Evolutionary conservation across 2,797 vertebrate species (phyloP), one percentile per base, ranked within the genome.

Genomic region (Platyrinchus mystaceus): DNA sequence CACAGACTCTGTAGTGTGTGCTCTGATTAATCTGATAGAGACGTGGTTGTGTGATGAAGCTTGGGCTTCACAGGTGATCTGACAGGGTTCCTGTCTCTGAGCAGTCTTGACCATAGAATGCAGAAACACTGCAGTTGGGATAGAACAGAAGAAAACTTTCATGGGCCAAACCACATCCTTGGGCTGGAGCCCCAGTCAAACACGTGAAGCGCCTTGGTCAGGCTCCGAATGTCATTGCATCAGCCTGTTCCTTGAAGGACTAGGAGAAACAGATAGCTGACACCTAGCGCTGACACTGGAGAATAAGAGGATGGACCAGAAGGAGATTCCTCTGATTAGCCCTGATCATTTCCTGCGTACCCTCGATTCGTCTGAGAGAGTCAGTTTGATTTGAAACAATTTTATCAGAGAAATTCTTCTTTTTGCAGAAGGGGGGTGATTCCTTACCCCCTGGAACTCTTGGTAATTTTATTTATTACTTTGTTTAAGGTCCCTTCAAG

Each of bases 401-500:
- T 85, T 70, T 47, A 56, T 55, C 43, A 58, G 27, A 75, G 2
- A 87, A 75, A n/a, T 59, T 58, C 9, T 71, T 76, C 23, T 85
- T 91, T 71, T 39, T 52, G 4, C 22, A 78, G 64, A 78, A 15
- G 73, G 62, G 12, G 44, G 32, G 37, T 0, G 2, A 66, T 74
- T 89, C 75, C 36, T 90, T 36, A 20, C 18, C 50, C 17, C 10
- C 12, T 55, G 59, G 47, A 73, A 19, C 15, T 66, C 39, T 37
- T 2, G 2, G 6, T 46, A 64, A 41, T 79, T 94, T 93, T 39
- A 43, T 67, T 85, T 39, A 37, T 37, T 75, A 47, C 50, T 71
- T 95, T 93, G 50, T 50, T 84, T 62, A 88, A 93, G 76, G 76
- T 60, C 28, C 46, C 63, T 89, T 46, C 36, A 70, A 84, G 93